Evolutionary conservation across 2,888 invertebrate species (phyloP).

Genomic region (Parochlus steinenii): DNA sequence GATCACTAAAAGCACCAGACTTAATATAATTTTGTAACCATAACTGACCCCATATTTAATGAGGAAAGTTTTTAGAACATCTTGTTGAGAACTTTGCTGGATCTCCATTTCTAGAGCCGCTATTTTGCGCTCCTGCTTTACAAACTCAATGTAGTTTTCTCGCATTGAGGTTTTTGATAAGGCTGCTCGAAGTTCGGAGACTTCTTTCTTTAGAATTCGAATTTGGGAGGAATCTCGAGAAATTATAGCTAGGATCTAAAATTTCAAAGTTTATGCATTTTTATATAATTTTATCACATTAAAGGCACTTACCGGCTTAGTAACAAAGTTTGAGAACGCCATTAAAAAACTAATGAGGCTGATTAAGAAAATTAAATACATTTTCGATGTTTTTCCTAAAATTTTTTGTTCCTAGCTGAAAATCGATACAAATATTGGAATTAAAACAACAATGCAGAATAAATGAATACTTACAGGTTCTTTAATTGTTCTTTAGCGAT

Average conservation of each 20-base stretch:
- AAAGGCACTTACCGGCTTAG: conserved; percentile 5
- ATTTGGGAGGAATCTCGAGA: not conserved
- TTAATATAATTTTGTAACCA: conserved; percentile 1
- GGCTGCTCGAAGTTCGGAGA: not conserved
- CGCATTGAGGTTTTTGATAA: conserved; percentile 4
- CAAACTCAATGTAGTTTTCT: conserved; percentile 6
- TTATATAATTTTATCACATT: not conserved
- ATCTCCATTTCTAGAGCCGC: conserved; percentile 1
- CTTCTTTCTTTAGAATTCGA: not conserved
- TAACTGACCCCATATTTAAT: conserved; percentile 6
- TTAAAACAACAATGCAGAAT: too few relatives aligned
- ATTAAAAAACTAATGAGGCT: conserved; percentile 7
- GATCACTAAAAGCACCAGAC: conserved; percentile 22
- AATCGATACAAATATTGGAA: too few relatives aligned
- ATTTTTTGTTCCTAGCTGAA: not conserved
- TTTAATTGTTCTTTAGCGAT: too few relatives aligned
- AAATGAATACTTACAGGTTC: too few relatives aligned
- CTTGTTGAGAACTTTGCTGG: not conserved
- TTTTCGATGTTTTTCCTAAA: not conserved
- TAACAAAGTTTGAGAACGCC: conserved; percentile 2
- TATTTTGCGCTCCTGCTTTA: conserved; percentile 6
- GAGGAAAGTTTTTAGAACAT: not conserved
- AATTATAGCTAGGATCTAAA: conserved; percentile 3
- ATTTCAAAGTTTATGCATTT: not conserved
- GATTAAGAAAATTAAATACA: conserved; percentile 8